Percentiles rank a stretch among this genome's conserved stretches.
phyloP scores from a whole-genome alignment of 2,797 vertebrate genomes.

The Neopelma chrysocephalum region DNA sequence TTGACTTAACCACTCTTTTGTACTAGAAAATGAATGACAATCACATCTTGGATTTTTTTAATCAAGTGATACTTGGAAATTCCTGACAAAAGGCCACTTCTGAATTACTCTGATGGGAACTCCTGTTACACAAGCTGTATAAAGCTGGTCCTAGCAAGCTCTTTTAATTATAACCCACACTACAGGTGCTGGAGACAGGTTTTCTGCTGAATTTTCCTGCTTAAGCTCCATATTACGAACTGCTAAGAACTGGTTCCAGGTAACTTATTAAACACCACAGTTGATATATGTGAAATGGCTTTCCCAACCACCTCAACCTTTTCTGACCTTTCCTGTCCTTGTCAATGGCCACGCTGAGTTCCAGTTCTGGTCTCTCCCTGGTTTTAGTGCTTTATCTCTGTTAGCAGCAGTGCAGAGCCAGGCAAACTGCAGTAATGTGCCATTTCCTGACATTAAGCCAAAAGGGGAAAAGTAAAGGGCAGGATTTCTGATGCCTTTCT shows the following conservation, averaged over 20 bases:
- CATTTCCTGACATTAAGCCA: slow-evolving; percentile 51
- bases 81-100: not conserved
- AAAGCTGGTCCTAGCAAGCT: not conserved
- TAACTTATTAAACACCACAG: slow-evolving; percentile 39
- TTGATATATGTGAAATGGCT: not conserved
- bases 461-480: slow-evolving; percentile 21
- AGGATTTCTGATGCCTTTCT: slow-evolving; percentile 43
- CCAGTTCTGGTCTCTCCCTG: not conserved
- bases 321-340: slow-evolving; percentile 25
- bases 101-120: not conserved
- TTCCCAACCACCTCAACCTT: not conserved
- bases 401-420: not conserved
- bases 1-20: not conserved
- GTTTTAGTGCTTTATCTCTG: slow-evolving; percentile 3
- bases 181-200: not conserved
- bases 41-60: not conserved
- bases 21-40: not conserved
- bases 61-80: not conserved
- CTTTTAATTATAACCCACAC: not conserved
- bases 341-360: not conserved
- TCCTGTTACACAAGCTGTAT: not conserved
- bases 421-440: slow-evolving; percentile 28
- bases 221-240: not conserved
- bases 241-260: slow-evolving; percentile 11
- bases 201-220: not conserved